Percentiles rank a stretch among this genome's conserved stretches.
Conservation (phyloP, 2,113 vertebrate species). For the Antennarius striatus region DNA sequence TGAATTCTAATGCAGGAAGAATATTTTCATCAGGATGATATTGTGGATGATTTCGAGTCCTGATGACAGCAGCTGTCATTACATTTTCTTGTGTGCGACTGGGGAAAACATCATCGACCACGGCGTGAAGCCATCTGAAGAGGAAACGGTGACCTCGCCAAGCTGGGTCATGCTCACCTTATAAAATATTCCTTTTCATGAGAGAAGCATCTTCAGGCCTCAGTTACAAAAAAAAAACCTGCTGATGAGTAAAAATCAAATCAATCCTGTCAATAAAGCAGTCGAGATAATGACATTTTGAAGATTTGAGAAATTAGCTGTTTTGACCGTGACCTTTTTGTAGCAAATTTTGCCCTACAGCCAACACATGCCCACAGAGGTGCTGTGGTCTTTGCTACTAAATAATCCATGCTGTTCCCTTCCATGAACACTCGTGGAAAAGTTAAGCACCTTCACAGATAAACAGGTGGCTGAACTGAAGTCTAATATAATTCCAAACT, state of each 20-base stretch:
- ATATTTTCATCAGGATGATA: neutral
- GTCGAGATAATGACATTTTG: too few species aligned
- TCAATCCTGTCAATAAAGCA: neutral
- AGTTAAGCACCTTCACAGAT: too few species aligned
- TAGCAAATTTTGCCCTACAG: too few species aligned
- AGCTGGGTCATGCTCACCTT: constrained; percentile 24
- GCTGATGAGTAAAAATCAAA: neutral
- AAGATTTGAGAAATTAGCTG: too few species aligned
- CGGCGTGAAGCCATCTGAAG: neutral
- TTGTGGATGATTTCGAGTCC: neutral
- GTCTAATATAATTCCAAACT: too few species aligned
- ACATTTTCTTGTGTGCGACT: neutral
- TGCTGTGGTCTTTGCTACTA: too few species aligned
- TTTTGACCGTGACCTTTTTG: too few species aligned
- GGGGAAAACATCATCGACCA: neutral
- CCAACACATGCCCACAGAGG: too few species aligned
- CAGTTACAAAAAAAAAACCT: neutral
- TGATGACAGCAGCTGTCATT: constrained; percentile 11
- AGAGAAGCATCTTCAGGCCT: neutral
- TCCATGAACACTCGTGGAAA: too few species aligned
- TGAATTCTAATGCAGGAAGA: constrained; percentile 27
- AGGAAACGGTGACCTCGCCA: neutral
- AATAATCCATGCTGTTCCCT: too few species aligned
- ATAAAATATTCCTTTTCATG: neutral
- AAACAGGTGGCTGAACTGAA: too few species aligned